Evolutionary conservation across 64 coral and sea anemone genomes (phyloP), one percentile per base, ranked within the genome.

Genomic region (Hydrozoanthus tunicans): DNA sequence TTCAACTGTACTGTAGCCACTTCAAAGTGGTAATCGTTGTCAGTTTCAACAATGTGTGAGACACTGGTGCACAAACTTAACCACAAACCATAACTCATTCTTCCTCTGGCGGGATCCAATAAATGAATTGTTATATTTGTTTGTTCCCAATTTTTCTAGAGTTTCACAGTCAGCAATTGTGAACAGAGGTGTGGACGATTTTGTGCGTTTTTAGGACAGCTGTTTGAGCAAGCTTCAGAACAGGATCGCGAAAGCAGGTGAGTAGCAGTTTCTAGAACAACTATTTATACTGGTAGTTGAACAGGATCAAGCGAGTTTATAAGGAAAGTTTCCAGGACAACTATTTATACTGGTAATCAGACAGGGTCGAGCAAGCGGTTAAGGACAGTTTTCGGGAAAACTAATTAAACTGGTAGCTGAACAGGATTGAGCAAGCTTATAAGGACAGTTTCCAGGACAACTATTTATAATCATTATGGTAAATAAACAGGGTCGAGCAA

Each of bases 181-280:
- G 82, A 86, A 72, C 56, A 20, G 64, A 86, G 72, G 64, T 86
- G 82, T 70, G 53, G 65, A 70, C 58, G 82, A 66, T 86, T 86
- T 54, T 86, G 82, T 20, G 51, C n/a, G 27, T 72, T 86, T 70
- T 5, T 71, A 23, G 82, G 82, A 26, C 51, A 72, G 9, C 57
- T 86, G 2, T 86, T 70, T 86, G 11, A 71, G 82, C 10, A 71
- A 52, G 82, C 66, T 55, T 53, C 26, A 20, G 17, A 86, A 72
- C 65, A 72, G 9, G 15, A 86, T 23, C 52, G 32, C 9, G 23
- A 6, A 23, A 71, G 54, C n/a, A 57, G 24, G 82, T 86, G 72
- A 86, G 82, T 86, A 57, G 23, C 23, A 59, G 9, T 56, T 70
- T 9, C 52, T 11, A 32, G 27, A 64, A 63, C 10, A 69, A 68